A percentile compares a stretch with the other conserved stretches of the same genome.
phyloP scores from a whole-genome alignment of 53 echinoderm and acorn worm genomes.

The Holothuria leucospilota region DNA sequence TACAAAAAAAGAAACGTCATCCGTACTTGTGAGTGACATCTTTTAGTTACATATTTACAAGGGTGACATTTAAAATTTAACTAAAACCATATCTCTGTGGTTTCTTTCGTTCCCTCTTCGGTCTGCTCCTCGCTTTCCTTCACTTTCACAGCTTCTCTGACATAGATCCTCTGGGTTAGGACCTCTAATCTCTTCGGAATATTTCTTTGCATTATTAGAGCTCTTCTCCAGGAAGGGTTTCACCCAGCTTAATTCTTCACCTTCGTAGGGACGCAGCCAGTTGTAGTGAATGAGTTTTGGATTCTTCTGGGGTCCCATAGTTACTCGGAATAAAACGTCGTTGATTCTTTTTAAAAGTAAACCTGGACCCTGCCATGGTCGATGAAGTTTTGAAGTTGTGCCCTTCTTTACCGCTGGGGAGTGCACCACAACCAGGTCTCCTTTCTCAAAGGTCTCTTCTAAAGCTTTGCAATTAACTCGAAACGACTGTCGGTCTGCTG shows the following conservation, averaged over 20 bases:
- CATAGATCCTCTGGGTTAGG: no score
- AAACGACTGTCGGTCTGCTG: no score
- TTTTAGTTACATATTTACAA: no score
- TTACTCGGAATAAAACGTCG: constrained; percentile 22
- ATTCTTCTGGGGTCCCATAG: constrained; percentile 12
- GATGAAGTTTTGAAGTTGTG: background rate
- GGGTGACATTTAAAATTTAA: background rate
- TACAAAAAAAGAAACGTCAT: background rate
- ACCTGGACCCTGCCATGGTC: constrained; percentile 3
- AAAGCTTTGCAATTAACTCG: no score
- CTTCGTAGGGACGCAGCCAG: background rate
- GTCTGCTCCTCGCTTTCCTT: background rate
- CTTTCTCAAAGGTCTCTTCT: no score
- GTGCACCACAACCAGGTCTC: no score
- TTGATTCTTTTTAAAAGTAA: constrained; percentile 8
- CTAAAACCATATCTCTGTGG: no score
- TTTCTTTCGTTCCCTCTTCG: background rate
- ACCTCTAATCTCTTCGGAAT: no score
- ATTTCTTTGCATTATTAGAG: no score
- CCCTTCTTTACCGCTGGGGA: no score
- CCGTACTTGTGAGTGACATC: background rate
- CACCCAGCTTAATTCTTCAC: constrained; percentile 6
- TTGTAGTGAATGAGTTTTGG: constrained; percentile 27
- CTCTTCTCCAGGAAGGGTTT: background rate
- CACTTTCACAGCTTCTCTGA: no score